These are phyloP conservation scores for Heteractis magnifica DNA, from an alignment of 92 coral and sea anemone species.

Conservation along the genomic window DNA sequence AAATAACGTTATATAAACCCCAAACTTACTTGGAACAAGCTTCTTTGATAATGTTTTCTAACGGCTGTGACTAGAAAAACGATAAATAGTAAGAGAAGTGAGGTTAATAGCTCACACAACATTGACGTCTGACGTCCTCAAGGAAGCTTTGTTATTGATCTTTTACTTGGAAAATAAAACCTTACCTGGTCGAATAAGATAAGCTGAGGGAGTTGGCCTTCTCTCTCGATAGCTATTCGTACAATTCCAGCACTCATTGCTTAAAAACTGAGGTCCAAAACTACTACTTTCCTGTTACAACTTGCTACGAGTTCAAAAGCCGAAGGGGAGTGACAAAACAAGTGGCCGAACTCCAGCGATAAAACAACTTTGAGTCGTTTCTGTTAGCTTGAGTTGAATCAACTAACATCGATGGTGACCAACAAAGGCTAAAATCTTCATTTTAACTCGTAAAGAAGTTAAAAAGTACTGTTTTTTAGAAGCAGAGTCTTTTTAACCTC, in stretches of 20 bases:
- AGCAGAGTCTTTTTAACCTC: slow-evolving; percentile 6
- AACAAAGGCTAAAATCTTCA: slow-evolving; percentile 3
- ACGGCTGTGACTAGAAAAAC: slow-evolving; percentile 58
- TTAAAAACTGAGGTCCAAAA: slow-evolving; percentile 4
- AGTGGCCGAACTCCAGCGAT: background rate
- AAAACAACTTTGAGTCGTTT: background rate
- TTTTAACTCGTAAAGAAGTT: background rate
- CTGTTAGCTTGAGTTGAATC: background rate
- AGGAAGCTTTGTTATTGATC: slow-evolving; percentile 12
- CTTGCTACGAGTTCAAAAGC: background rate
- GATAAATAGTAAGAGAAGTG: background rate
- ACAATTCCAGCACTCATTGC: slow-evolving; percentile 57
- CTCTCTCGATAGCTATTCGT: slow-evolving; percentile 76
- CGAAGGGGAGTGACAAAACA: slow-evolving; percentile 26
- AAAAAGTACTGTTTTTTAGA: background rate
- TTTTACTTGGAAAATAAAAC: background rate
- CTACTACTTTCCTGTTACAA: slow-evolving; percentile 1
- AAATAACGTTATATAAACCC: background rate
- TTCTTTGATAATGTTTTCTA: slow-evolving; percentile 72
- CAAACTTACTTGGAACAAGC: slow-evolving; percentile 57
- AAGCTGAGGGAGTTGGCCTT: slow-evolving; percentile 77
- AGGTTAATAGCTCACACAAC: background rate
- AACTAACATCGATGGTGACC: background rate
- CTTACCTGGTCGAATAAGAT: slow-evolving; percentile 79
- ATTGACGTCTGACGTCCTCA: background rate